A percentile compares a stretch with the other conserved stretches of the same genome.
Evolutionary conservation across 1,140 invertebrate genomes (phyloP).

Genomic region (Oryzaephilus surinamensis): DNA sequence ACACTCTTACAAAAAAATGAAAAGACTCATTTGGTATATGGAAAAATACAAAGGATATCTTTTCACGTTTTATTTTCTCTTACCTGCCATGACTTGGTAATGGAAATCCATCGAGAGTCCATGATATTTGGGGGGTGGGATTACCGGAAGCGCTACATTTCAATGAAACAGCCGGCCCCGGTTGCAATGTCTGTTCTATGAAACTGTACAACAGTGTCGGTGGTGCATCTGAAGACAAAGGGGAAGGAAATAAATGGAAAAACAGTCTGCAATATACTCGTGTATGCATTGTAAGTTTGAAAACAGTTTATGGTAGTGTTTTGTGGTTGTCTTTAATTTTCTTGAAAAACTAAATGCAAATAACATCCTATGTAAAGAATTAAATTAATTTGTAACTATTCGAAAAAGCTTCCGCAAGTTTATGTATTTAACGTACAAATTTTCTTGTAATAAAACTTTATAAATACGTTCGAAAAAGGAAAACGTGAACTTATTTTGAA

Average conservation of each 20-base stretch:
- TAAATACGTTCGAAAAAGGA: too few species aligned
- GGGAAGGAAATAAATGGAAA: neutral
- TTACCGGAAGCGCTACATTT: constrained; percentile 79
- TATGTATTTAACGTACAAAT: too few species aligned
- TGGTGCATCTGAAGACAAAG: constrained; percentile 57
- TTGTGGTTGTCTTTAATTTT: too few species aligned
- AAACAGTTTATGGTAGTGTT: neutral
- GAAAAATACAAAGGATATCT: too few species aligned
- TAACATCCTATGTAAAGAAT: too few species aligned
- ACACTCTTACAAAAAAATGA: neutral
- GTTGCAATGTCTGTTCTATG: constrained; percentile 72
- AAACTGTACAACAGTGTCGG: constrained; percentile 72
- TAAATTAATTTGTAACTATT: too few species aligned
- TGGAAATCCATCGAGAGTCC: constrained; percentile 70
- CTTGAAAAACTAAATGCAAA: too few species aligned
- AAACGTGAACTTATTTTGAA: too few species aligned
- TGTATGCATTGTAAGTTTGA: neutral
- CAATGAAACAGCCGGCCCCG: constrained; percentile 71
- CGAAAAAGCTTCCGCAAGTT: too few species aligned
- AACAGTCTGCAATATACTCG: neutral
- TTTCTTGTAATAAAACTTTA: too few species aligned
- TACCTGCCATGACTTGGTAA: constrained; percentile 63
- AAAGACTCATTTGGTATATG: too few species aligned
- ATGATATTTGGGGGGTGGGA: constrained; percentile 71
- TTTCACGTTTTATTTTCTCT: too few species aligned